Percentiles rank a stretch among this genome's conserved stretches.
These are phyloP conservation scores for Campylorhamphus procurvoides DNA, from an alignment of 2,113 vertebrate species.

Conservation along the genomic window DNA sequence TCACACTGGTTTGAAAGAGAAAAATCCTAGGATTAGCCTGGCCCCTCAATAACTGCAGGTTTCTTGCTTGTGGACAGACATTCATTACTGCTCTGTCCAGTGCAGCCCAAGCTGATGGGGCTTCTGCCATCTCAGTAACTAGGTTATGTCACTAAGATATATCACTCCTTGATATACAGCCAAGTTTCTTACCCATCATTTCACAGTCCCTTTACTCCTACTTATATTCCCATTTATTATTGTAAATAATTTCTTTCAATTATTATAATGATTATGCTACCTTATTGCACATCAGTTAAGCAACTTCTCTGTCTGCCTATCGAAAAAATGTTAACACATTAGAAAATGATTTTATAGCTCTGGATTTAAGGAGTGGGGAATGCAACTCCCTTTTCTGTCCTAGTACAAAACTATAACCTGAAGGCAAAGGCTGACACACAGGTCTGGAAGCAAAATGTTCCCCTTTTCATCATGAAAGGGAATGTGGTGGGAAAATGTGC, in stretches of 20 bases:
- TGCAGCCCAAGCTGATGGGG: not conserved
- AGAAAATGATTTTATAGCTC: not conserved
- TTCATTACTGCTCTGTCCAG: not conserved
- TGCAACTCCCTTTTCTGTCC: not conserved
- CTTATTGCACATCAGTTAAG: slow-evolving; percentile 34
- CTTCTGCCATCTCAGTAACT: slow-evolving; percentile 7
- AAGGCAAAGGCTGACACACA: not conserved
- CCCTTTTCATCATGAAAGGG: not conserved
- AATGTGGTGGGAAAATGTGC: not conserved
- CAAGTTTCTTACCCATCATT: slow-evolving; percentile 54
- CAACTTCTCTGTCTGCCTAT: not conserved
- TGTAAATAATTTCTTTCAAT: slow-evolving; percentile 69
- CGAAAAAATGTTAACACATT: not conserved
- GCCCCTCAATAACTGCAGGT: accelerated
- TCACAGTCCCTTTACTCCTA: slow-evolving; percentile 49
- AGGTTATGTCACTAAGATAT: slow-evolving; percentile 39
- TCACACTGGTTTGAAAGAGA: not conserved
- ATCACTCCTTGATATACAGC: slow-evolving; percentile 40
- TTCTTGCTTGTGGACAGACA: not conserved
- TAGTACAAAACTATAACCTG: not conserved
- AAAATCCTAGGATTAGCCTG: not conserved
- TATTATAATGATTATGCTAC: slow-evolving; percentile 40
- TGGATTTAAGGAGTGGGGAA: not conserved
- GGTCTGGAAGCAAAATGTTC: not conserved
- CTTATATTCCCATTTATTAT: slow-evolving; percentile 60